Conservation (phyloP, 2,113 vertebrate species). For the Alligator mississippiensis region DNA sequence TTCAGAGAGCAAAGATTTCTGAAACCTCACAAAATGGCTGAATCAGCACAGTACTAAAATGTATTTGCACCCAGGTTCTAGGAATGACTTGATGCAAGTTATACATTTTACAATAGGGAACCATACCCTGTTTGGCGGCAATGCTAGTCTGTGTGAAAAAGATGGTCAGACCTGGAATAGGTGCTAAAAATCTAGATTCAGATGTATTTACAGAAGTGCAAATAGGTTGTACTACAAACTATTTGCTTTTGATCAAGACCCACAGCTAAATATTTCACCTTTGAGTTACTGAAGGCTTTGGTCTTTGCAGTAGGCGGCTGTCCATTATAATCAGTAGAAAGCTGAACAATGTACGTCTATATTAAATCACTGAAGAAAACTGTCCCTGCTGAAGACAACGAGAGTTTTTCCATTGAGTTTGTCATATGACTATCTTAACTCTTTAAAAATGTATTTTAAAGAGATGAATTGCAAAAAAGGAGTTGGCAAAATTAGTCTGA, state of each 20-base stretch:
- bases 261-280: background rate
- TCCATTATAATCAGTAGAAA: background rate
- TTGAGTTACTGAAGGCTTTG: background rate
- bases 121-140: background rate
- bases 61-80: background rate
- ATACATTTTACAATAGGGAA: background rate
- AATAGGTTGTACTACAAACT: background rate
- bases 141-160: background rate
- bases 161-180: background rate
- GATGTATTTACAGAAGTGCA: background rate
- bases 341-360: background rate
- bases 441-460: background rate
- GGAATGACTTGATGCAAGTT: background rate
- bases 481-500: background rate
- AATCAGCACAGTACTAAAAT: background rate
- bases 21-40: background rate
- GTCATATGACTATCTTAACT: too few relatives aligned
- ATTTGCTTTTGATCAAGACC: background rate
- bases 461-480: rapidly evolving
- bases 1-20: background rate
- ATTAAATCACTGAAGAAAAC: background rate
- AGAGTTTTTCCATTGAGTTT: background rate
- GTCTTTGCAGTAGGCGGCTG: background rate
- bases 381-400: background rate
- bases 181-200: background rate